Percentiles rank a stretch among this genome's conserved stretches.
Conservation (phyloP, 2,113 vertebrate species). For the Diphyllodes magnificus region DNA sequence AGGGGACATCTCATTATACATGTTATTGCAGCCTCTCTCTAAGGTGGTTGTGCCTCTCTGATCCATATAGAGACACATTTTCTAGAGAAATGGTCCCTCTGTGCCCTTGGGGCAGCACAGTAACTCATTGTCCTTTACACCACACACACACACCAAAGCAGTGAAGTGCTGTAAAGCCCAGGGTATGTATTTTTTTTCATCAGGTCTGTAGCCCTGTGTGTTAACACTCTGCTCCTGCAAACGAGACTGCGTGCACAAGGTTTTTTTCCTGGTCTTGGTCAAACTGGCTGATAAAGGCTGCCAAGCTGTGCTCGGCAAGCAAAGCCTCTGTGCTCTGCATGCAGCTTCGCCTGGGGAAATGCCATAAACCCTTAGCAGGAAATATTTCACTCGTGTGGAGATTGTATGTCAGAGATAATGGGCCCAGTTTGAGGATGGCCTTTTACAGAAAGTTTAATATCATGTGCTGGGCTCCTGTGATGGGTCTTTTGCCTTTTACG, state of each 20-base stretch:
- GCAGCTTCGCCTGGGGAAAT: not conserved
- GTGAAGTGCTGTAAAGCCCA: not conserved
- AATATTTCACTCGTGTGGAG: constrained; percentile 47
- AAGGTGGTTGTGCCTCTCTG: not conserved
- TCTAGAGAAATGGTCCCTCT: not conserved
- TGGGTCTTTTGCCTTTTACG: constrained; percentile 12
- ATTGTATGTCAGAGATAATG: constrained; percentile 39
- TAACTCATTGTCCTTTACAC: not conserved
- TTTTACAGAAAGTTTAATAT: constrained; percentile 56
- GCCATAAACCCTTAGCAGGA: constrained; percentile 8
- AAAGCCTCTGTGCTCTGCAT: not conserved
- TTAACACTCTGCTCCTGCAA: not conserved
- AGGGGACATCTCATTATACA: not conserved
- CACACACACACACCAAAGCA: not conserved
- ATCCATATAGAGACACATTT: not conserved
- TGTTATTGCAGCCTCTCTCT: not conserved
- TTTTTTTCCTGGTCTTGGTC: not conserved
- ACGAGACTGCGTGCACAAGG: not conserved
- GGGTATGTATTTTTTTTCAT: not conserved
- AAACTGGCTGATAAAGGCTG: not conserved
- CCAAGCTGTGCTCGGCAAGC: not conserved
- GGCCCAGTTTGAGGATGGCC: constrained; percentile 32
- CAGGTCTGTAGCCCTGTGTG: not conserved
- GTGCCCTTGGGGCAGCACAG: not conserved
- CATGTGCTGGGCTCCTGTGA: not conserved